phyloP scores from a whole-genome alignment of 2,113 vertebrate genomes.

The Gnathonemus longibarbis region DNA sequence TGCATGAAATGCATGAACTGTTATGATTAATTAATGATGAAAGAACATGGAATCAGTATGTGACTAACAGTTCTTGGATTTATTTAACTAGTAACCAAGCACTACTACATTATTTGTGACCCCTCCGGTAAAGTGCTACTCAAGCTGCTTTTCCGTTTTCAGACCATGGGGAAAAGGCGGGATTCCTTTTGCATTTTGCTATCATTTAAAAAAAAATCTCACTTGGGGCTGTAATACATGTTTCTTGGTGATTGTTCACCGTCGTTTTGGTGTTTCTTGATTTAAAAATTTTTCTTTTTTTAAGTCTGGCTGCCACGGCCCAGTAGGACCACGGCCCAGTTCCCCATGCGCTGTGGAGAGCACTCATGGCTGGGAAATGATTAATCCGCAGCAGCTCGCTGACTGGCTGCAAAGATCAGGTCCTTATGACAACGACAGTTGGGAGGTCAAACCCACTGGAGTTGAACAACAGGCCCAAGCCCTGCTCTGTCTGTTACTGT shows the following conservation, averaged over 20 bases:
- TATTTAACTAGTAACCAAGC: background rate
- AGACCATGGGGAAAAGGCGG: background rate
- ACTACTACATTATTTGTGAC: background rate
- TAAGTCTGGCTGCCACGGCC: background rate
- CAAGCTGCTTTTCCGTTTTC: background rate
- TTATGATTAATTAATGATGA: background rate
- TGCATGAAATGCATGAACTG: background rate
- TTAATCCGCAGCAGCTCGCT: slow-evolving; percentile 66
- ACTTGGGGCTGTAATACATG: background rate
- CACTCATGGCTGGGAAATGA: slow-evolving; percentile 50
- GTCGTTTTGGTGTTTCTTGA: background rate
- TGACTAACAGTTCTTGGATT: background rate
- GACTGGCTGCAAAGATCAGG: slow-evolving; percentile 52
- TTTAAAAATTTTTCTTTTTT: too few species aligned
- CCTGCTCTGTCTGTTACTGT: slow-evolving; percentile 44
- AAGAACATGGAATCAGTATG: background rate
- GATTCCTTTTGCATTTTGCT: background rate
- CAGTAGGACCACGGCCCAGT: background rate
- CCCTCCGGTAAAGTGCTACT: background rate
- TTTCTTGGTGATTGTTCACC: background rate
- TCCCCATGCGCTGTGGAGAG: background rate
- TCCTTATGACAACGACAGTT: slow-evolving; percentile 55
- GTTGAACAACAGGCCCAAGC: slow-evolving; percentile 46
- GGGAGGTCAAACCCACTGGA: slow-evolving; percentile 51
- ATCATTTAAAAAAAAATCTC: background rate